A percentile compares a stretch with the other conserved stretches of the same genome.
These are phyloP conservation scores for Watersipora subatra DNA, from an alignment of 1,140 invertebrate genomes.

Conservation along the genomic window DNA sequence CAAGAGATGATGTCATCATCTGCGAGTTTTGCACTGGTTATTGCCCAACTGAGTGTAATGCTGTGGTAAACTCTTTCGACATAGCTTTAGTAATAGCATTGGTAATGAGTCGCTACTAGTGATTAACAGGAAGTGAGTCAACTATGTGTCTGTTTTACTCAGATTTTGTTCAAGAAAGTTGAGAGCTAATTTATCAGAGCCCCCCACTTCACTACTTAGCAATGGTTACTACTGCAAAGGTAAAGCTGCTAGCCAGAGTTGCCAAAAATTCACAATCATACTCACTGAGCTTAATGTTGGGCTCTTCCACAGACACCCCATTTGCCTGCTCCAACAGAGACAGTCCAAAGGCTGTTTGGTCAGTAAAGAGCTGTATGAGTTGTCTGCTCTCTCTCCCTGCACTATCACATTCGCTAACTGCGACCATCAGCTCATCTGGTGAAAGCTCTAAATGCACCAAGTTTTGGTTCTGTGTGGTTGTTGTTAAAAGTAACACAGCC, in stretches of 20 bases:
- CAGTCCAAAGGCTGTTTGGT: background rate
- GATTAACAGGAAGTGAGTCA: too few relatives aligned
- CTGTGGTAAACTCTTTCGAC: too few relatives aligned
- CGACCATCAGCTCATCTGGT: background rate
- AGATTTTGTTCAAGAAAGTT: constrained; percentile 8
- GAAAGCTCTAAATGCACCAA: background rate
- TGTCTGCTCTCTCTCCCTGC: background rate
- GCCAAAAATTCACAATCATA: background rate
- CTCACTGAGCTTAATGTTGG: constrained; percentile 1
- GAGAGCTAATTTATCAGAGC: constrained; percentile 6
- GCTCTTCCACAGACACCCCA: background rate
- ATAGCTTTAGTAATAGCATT: too few relatives aligned
- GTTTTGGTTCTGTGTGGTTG: too few relatives aligned
- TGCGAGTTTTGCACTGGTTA: too few relatives aligned
- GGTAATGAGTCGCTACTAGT: too few relatives aligned
- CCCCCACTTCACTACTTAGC: background rate
- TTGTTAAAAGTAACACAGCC: too few relatives aligned
- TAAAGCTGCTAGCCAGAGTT: background rate
- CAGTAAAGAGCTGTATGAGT: background rate
- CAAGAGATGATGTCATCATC: too few relatives aligned
- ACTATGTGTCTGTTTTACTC: too few relatives aligned
- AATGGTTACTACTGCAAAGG: background rate
- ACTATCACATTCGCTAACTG: background rate
- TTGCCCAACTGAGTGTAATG: too few relatives aligned
- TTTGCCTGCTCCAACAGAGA: background rate